phyloP scores from a whole-genome alignment of 2,797 vertebrate species.

The Semaprochilodus insignis region DNA sequence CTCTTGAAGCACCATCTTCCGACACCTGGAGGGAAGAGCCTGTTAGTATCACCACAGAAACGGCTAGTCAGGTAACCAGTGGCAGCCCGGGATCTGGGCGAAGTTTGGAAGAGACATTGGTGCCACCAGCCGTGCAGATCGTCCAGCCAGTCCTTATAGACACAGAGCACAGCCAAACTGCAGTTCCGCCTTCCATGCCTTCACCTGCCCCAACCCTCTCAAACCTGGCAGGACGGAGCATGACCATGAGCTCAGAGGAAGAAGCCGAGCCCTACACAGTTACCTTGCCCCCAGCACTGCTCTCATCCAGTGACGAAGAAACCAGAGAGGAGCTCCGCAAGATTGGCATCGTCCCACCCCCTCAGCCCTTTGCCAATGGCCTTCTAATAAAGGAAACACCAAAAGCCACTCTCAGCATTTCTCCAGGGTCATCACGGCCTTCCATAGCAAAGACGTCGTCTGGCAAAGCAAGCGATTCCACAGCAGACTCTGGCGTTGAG shows the following conservation, averaged over 20 bases:
- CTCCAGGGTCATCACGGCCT: constrained; percentile 71
- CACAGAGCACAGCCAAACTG: constrained; percentile 55
- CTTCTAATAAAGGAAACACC: constrained; percentile 81
- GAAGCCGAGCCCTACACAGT: constrained; percentile 93
- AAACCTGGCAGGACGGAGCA: constrained; percentile 75
- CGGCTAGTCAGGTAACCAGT: constrained; percentile 85
- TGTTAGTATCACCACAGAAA: constrained; percentile 84
- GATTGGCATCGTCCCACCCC: constrained; percentile 94
- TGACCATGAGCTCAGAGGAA: constrained; percentile 95
- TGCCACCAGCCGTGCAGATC: constrained; percentile 53
- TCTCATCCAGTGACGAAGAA: constrained; percentile 97
- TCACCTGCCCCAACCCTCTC: constrained; percentile 72
- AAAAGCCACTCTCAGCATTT: constrained; percentile 72
- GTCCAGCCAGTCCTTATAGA: constrained; percentile 53
- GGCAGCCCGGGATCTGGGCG: constrained; percentile 82
- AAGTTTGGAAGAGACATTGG: constrained; percentile 72
- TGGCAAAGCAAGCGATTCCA: constrained; percentile 85
- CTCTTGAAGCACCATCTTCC: constrained; percentile 76
- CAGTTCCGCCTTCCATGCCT: constrained; percentile 72
- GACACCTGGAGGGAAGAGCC: constrained; percentile 80
- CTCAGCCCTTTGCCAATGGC: constrained; percentile 89
- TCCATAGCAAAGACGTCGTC: constrained; percentile 73
- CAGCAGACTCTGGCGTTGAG: constrained; percentile 90
- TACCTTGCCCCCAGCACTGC: constrained; percentile 89
- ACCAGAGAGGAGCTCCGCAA: constrained; percentile 94